Percentiles rank a stretch among this genome's conserved stretches.
Conservation (phyloP, 2,797 vertebrate genomes). For the Naso thynnoides region DNA sequence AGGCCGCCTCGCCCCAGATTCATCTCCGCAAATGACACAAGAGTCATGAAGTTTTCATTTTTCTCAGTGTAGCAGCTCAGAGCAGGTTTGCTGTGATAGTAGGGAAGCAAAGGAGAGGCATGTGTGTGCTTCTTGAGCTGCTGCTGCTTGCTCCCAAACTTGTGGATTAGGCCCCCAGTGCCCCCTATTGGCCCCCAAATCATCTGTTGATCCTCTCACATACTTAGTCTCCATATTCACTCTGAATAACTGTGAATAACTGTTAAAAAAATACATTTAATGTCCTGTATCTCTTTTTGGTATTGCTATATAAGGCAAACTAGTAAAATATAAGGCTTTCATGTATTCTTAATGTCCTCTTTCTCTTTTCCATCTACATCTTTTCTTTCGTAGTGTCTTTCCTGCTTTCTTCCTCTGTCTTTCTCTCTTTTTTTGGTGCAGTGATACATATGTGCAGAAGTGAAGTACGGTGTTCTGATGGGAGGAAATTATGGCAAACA, state of each 20-base stretch:
- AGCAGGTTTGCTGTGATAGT: constrained; percentile 28
- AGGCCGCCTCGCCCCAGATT: constrained; percentile 65
- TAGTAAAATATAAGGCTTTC: neutral
- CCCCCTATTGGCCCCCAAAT: constrained; percentile 86
- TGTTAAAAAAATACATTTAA: neutral
- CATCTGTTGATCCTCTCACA: constrained; percentile 77
- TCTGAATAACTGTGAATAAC: constrained; percentile 24
- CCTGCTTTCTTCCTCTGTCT: constrained; percentile 2
- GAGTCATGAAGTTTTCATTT: constrained; percentile 52
- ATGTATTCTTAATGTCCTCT: neutral
- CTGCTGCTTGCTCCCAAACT: constrained; percentile 53
- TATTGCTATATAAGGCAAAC: neutral
- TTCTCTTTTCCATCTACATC: neutral
- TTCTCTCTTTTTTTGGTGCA: constrained; percentile 13
- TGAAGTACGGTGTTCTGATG: constrained; percentile 50
- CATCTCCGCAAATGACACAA: constrained; percentile 54
- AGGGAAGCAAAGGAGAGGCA: constrained; percentile 36
- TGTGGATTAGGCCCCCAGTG: constrained; percentile 83
- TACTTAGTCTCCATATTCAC: constrained; percentile 57
- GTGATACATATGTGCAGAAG: constrained; percentile 45
- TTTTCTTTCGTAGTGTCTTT: constrained; percentile 1
- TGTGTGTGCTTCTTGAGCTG: constrained; percentile 43
- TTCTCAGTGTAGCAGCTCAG: constrained; percentile 34
- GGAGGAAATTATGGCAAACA: constrained; percentile 61
- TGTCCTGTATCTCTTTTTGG: neutral